phyloP scores from a whole-genome alignment of 1,140 invertebrate genomes.

The Bombyx mori region DNA sequence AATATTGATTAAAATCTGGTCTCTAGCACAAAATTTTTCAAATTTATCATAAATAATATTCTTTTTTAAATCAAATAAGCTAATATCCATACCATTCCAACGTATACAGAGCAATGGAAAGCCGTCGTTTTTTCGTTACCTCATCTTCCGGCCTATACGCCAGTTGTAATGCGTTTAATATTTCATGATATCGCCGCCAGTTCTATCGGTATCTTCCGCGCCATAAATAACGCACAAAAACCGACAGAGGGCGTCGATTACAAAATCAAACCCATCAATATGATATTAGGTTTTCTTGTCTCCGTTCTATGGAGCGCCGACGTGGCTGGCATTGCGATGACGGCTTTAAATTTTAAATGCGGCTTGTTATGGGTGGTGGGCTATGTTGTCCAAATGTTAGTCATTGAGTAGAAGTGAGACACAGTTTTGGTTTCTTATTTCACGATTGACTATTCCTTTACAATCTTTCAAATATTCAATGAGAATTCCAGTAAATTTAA shows the following conservation, averaged over 20 bases:
- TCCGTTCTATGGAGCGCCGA: slow-evolving; percentile 6
- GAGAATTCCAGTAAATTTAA: too few species aligned
- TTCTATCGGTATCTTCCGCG: slow-evolving; percentile 52
- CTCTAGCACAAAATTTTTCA: too few species aligned
- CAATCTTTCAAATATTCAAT: too few species aligned
- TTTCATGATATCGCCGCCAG: slow-evolving; percentile 63
- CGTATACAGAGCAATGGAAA: slow-evolving; percentile 35
- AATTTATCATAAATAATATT: too few species aligned
- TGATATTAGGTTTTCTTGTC: slow-evolving; percentile 52
- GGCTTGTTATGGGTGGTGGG: too few species aligned
- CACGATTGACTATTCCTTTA: too few species aligned
- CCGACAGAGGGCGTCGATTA: slow-evolving; percentile 28
- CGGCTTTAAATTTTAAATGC: too few species aligned
- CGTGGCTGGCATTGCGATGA: too few species aligned
- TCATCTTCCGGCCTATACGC: slow-evolving; percentile 64
- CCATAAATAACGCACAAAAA: slow-evolving; percentile 67
- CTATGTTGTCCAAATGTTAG: too few species aligned
- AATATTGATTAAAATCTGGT: too few species aligned
- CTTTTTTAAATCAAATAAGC: not conserved
- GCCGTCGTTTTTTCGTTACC: slow-evolving; percentile 54
- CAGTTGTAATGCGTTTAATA: slow-evolving; percentile 70
- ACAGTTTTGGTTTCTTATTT: too few species aligned
- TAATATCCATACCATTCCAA: slow-evolving; percentile 26
- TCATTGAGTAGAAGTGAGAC: too few species aligned
- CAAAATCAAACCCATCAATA: slow-evolving; percentile 64